Percentiles rank a stretch among this genome's conserved stretches.
These are phyloP conservation scores for Megalurothrips usitatus DNA, from an alignment of 2,888 invertebrate species.

Conservation along the genomic window DNA sequence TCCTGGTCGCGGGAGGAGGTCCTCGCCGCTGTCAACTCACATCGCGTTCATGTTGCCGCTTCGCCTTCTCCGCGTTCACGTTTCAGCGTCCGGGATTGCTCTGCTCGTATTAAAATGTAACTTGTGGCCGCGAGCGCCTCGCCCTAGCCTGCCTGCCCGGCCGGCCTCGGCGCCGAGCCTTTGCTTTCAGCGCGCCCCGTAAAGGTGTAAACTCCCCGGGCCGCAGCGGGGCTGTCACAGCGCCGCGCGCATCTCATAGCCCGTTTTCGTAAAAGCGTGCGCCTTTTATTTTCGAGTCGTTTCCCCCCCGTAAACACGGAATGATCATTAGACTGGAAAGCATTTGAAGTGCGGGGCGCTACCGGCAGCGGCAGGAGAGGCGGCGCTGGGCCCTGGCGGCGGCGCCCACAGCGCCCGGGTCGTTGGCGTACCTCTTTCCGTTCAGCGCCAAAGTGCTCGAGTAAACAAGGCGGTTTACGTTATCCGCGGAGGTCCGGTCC, in stretches of 20 bases:
- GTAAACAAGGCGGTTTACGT: not conserved
- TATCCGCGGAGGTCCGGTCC: not conserved
- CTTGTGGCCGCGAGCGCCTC: no score
- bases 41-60: no score
- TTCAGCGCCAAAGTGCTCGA: not conserved
- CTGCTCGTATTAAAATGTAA: no score
- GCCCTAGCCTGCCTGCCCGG: no score
- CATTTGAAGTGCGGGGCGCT: not conserved
- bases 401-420: not conserved
- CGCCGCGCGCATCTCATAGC: not conserved
- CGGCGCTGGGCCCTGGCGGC: no score
- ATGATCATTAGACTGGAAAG: not conserved
- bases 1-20: no score
- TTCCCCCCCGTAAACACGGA: constrained; percentile 10
- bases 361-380: no score
- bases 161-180: no score
- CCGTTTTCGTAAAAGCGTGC: not conserved
- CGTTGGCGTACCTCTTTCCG: not conserved
- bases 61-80: no score
- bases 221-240: not conserved
- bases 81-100: no score
- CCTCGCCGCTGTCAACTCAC: no score
- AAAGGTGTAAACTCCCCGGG: not conserved
- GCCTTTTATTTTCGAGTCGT: constrained; percentile 15
- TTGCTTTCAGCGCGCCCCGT: no score